These are phyloP conservation scores for Cossypha caffra DNA, from an alignment of 2,797 vertebrate species.

Conservation along the genomic window DNA sequence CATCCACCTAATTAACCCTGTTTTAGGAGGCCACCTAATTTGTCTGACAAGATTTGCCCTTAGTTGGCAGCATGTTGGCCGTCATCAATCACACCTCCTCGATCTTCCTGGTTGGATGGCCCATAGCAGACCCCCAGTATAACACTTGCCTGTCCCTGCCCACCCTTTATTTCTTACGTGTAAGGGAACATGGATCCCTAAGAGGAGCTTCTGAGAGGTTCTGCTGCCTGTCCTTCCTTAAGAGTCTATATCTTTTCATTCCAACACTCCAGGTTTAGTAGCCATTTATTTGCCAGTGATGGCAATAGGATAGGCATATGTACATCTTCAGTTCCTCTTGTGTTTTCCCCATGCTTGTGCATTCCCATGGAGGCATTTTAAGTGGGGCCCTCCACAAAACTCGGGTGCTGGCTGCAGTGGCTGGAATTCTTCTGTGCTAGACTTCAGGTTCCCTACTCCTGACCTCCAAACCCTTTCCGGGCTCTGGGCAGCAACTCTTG, in stretches of 20 bases:
- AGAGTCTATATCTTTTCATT: neutral
- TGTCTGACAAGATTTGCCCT: neutral
- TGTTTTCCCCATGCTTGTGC: neutral
- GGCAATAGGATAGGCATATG: neutral
- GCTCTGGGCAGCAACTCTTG: neutral
- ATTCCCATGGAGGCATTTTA: neutral
- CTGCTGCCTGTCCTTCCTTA: neutral
- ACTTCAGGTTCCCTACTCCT: neutral
- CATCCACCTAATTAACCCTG: neutral
- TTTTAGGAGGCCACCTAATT: neutral
- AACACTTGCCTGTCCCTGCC: neutral
- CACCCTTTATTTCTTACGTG: neutral
- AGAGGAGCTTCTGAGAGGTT: neutral
- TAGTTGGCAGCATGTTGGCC: no score
- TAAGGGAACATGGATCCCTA: neutral
- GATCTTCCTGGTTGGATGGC: neutral
- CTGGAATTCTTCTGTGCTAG: neutral
- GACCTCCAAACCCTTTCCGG: neutral
- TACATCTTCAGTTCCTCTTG: neutral
- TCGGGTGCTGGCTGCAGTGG: neutral
- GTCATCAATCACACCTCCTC: accelerated
- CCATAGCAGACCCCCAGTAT: neutral
- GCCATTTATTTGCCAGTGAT: neutral
- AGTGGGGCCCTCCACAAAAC: accelerated
- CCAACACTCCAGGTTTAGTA: no score